phyloP scores from a whole-genome alignment of 2,888 invertebrate species.

The Eupithecia vulgata region DNA sequence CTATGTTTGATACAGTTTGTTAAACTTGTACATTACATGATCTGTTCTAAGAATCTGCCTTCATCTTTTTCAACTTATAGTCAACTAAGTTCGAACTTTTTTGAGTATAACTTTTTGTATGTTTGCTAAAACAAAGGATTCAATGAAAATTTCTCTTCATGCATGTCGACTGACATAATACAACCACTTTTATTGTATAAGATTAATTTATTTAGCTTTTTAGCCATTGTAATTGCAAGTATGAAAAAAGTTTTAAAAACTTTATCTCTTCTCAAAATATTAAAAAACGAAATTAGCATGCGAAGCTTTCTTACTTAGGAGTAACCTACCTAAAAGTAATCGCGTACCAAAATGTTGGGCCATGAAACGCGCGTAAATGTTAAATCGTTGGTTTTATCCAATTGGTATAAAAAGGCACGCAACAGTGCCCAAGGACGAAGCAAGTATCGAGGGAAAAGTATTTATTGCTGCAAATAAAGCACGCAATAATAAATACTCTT shows the following conservation, averaged over 20 bases:
- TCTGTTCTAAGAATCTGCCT: neutral
- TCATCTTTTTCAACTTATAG: neutral
- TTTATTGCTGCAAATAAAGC: constrained; percentile 36
- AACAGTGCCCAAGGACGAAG: constrained; percentile 33
- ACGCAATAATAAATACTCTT: constrained; percentile 35
- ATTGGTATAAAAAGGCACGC: constrained; percentile 38
- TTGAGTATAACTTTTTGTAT: neutral
- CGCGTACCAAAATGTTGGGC: neutral
- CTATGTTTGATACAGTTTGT: neutral
- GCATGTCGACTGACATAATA: neutral
- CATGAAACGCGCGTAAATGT: constrained; percentile 31
- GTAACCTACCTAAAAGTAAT: neutral
- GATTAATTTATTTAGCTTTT: neutral
- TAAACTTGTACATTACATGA: neutral
- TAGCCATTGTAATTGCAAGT: no score
- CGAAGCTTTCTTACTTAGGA: neutral
- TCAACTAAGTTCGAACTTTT: neutral
- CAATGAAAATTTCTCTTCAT: neutral
- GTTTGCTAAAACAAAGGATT: neutral
- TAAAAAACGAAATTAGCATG: neutral
- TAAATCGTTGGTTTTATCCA: constrained; percentile 29
- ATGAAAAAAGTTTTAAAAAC: no score
- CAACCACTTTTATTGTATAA: neutral
- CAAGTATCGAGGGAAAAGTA: constrained; percentile 33
- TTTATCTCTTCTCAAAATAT: neutral